Evolutionary conservation across 2,888 invertebrate genomes (phyloP).

Genomic region (Aleiodes alternator): DNA sequence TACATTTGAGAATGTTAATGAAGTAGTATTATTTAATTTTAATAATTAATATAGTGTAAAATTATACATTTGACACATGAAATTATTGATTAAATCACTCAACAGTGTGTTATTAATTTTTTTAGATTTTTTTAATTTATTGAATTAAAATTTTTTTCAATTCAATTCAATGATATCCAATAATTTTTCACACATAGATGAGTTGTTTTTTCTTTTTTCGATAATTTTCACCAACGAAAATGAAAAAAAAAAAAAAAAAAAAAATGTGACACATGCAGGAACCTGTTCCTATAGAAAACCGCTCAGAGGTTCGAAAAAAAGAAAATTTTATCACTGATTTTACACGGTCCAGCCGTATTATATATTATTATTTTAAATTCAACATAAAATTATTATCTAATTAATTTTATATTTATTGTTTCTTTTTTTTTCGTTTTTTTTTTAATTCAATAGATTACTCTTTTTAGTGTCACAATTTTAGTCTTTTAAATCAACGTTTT

Average conservation of each 20-base stretch:
- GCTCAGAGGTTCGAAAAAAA: not conserved
- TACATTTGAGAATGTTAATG: slow-evolving; percentile 50
- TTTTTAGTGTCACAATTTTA: not conserved
- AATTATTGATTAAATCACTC: slow-evolving; percentile 15
- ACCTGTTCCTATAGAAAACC: slow-evolving; percentile 45
- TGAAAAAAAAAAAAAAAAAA: slow-evolving; percentile 19
- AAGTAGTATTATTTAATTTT: slow-evolving; percentile 45
- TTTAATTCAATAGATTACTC: not conserved
- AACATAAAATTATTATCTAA: slow-evolving; percentile 10
- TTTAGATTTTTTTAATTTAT: not conserved
- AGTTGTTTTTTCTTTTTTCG: not conserved
- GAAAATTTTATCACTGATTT: slow-evolving; percentile 65
- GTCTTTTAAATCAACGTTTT: no score
- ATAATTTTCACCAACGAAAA: slow-evolving; percentile 5
- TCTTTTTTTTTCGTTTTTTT: not conserved
- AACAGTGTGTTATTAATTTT: slow-evolving; percentile 38
- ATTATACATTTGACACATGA: slow-evolving; percentile 24
- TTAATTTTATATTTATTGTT: not conserved
- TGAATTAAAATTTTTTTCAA: no score
- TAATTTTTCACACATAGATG: no score
- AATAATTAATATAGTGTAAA: slow-evolving; percentile 35
- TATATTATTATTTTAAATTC: slow-evolving; percentile 55
- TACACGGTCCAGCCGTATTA: slow-evolving; percentile 61
- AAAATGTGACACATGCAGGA: slow-evolving; percentile 64
- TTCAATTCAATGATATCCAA: no score